A percentile compares a stretch with the other conserved stretches of the same genome.
Conservation (phyloP, 2,113 vertebrate species). For the human region GRCh38 chr22:41345001-41345500, state of each 20-base stretch:
- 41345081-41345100: not conserved
- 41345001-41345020: not conserved
- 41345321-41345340: too few relatives aligned
- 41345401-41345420: too few relatives aligned
- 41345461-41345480: too few relatives aligned
- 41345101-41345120: not conserved
- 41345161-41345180: not conserved
- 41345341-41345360: too few relatives aligned
- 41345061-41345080: not conserved
- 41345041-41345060: not conserved
- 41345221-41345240: not conserved
- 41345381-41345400: too few relatives aligned
- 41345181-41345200: not conserved
- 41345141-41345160: not conserved
- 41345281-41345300: not conserved
- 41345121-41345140: not conserved
- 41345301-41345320: too few relatives aligned
- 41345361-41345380: too few relatives aligned
- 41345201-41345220: not conserved
- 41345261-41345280: not conserved
- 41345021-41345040: not conserved
- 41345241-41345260: not conserved
- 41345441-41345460: accelerated
- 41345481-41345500: too few relatives aligned
- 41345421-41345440: too few relatives aligned